Evolutionary conservation across 2,797 vertebrate genomes (phyloP).

Genomic region (Notolabrus celidotus): DNA sequence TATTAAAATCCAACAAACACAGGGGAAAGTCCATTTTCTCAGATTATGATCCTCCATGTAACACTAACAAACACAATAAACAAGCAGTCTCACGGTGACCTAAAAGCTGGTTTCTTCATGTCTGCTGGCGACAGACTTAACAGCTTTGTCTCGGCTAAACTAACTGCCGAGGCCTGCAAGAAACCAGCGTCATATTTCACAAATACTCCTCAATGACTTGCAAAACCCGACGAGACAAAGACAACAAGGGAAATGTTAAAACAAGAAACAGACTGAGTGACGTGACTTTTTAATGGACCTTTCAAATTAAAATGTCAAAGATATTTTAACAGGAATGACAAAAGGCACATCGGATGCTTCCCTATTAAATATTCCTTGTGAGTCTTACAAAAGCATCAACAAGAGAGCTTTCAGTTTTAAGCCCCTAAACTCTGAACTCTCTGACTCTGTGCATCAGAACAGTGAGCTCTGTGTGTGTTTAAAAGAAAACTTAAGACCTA

Average conservation of each 20-base stretch:
- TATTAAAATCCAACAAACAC: not conserved
- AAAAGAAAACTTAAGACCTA: too few relatives aligned
- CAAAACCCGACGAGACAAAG: constrained; percentile 9
- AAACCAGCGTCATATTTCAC: constrained; percentile 34
- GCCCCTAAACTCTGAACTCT: too few relatives aligned
- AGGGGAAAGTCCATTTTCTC: not conserved
- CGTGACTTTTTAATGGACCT: not conserved
- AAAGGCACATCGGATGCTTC: too few relatives aligned
- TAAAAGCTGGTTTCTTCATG: constrained; percentile 11
- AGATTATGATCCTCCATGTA: not conserved
- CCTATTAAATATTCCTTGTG: too few relatives aligned
- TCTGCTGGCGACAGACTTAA: constrained; percentile 16
- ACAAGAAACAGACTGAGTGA: not conserved
- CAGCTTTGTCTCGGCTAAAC: constrained; percentile 24
- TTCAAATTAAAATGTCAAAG: too few relatives aligned
- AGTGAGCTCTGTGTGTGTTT: too few relatives aligned
- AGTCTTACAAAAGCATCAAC: too few relatives aligned
- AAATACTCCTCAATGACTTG: constrained; percentile 26
- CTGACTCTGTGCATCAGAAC: too few relatives aligned
- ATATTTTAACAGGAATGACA: too few relatives aligned
- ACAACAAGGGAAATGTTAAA: not conserved
- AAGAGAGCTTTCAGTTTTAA: too few relatives aligned
- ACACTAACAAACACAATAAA: not conserved
- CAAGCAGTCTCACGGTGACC: not conserved
- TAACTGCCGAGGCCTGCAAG: constrained; percentile 18